Conservation (phyloP, 2,888 invertebrate species). For the Bembecia ichneumoniformis region DNA sequence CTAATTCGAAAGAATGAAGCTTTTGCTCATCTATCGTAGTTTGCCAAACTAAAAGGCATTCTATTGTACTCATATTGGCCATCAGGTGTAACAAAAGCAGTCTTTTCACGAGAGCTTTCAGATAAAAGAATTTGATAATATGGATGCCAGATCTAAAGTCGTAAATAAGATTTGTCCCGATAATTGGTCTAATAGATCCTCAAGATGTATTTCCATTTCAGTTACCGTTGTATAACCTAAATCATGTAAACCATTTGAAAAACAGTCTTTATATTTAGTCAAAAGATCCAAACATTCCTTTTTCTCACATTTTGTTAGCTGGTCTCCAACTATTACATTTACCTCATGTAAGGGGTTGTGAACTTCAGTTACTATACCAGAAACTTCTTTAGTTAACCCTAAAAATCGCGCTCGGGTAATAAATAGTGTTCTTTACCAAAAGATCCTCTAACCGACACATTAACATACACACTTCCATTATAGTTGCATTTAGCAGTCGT, state of each 20-base stretch:
- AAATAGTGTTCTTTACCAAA: no score
- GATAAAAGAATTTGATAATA: constrained; percentile 22
- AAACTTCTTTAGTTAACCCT: no score
- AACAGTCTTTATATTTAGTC: constrained; percentile 7
- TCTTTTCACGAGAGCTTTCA: constrained; percentile 12
- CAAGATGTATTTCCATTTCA: constrained; percentile 11
- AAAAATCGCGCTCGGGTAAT: no score
- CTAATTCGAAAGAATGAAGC: constrained; percentile 31
- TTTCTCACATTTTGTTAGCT: no score
- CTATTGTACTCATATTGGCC: constrained; percentile 12
- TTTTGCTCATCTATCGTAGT: constrained; percentile 22
- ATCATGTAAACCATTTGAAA: constrained; percentile 7
- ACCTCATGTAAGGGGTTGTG: no score
- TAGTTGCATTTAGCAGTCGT: no score
- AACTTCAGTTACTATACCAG: no score
- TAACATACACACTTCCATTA: no score
- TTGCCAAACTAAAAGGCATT: constrained; percentile 15
- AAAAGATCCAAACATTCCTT: no score
- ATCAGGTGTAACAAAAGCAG: no score
- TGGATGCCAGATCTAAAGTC: constrained; percentile 15
- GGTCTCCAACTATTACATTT: no score
- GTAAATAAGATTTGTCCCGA: constrained; percentile 18
- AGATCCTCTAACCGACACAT: no score
- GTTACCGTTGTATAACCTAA: constrained; percentile 6
- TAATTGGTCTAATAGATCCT: constrained; percentile 23